Evolutionary conservation across 2,888 invertebrate species (phyloP).

Genomic region (Dolomedes plantarius): DNA sequence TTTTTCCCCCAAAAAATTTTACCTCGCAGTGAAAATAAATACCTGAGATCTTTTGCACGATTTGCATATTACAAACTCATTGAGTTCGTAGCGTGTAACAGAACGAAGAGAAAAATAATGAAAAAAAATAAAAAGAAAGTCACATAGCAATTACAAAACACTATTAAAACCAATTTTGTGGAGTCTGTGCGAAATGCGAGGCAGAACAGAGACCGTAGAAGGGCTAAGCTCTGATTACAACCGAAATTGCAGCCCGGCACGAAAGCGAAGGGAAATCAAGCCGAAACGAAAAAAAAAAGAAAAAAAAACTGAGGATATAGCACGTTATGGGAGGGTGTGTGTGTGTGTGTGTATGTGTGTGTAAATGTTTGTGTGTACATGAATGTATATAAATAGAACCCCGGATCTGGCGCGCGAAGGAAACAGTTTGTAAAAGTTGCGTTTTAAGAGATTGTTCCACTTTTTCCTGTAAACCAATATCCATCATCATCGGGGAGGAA

Average conservation of each 20-base stretch:
- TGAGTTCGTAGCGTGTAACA: not conserved
- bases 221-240: slow-evolving; percentile 33
- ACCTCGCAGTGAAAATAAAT: not conserved
- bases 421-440: not conserved
- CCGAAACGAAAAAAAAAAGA: not conserved
- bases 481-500: not conserved
- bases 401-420: not conserved
- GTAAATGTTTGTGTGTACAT: not conserved
- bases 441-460: slow-evolving; percentile 9
- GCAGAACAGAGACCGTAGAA: not conserved
- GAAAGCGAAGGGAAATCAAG: slow-evolving; percentile 22
- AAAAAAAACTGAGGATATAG: not conserved
- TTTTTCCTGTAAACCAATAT: slow-evolving; percentile 8
- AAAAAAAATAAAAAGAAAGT: not conserved
- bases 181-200: not conserved
- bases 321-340: not conserved
- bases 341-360: not conserved
- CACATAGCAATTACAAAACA: slow-evolving; percentile 7
- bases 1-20: not conserved
- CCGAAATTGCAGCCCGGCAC: slow-evolving; percentile 12
- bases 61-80: not conserved
- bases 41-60: not conserved
- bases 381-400: not conserved
- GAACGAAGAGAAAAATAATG: no score
- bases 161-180: slow-evolving; percentile 6